These are phyloP conservation scores for Atta cephalotes DNA, from an alignment of 1,140 invertebrate species.

Conservation along the genomic window DNA sequence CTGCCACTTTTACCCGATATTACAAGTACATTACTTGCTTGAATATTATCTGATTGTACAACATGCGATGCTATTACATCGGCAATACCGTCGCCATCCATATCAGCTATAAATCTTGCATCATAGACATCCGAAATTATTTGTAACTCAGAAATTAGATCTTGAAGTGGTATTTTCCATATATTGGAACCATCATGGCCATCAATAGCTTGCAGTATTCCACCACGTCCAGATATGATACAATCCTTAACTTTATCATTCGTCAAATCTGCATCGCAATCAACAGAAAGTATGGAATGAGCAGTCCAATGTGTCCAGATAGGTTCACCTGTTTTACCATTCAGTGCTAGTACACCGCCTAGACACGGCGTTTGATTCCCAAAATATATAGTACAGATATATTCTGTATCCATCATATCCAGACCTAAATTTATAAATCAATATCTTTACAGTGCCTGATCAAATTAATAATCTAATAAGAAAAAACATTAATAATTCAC, in stretches of 20 bases:
- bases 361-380: conserved; percentile 89
- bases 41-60: conserved; percentile 83
- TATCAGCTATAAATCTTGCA: conserved; percentile 90
- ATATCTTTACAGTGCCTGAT: not conserved
- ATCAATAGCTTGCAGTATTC: conserved; percentile 91
- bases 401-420: conserved; percentile 79
- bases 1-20: conserved; percentile 91
- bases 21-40: conserved; percentile 89
- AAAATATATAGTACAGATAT: conserved; percentile 90
- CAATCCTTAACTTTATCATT: conserved; percentile 91
- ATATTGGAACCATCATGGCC: conserved; percentile 89
- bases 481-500: conserved; percentile 59
- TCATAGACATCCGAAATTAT: conserved; percentile 88
- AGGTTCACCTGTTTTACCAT: conserved; percentile 90
- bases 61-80: conserved; percentile 92
- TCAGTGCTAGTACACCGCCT: conserved; percentile 92
- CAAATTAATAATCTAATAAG: not conserved
- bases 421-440: conserved; percentile 76
- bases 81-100: conserved; percentile 90
- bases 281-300: conserved; percentile 92
- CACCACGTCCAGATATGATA: conserved; percentile 90
- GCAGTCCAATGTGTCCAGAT: conserved; percentile 92
- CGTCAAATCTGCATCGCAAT: conserved; percentile 92
- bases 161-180: conserved; percentile 88
- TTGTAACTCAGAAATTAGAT: conserved; percentile 78